Evolutionary conservation across 2,113 vertebrate species (phyloP).

Genomic region (Megalops atlanticus): DNA sequence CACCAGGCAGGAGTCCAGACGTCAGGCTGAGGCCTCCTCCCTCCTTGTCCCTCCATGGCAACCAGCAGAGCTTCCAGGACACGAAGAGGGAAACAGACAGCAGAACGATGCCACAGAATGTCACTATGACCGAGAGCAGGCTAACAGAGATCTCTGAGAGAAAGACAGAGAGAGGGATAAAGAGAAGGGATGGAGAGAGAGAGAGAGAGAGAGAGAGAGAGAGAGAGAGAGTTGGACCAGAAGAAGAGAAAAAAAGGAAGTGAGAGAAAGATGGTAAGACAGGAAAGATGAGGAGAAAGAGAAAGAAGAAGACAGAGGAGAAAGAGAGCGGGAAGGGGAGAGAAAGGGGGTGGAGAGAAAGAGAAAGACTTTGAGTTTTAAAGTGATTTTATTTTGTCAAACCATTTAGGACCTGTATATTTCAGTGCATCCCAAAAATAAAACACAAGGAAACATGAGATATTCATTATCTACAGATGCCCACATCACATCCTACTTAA

Average conservation of each 20-base stretch:
- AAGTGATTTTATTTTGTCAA: too few relatives aligned
- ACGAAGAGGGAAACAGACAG: conserved; percentile 92
- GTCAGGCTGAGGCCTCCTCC: conserved; percentile 73
- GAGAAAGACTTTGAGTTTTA: too few relatives aligned
- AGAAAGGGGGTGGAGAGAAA: not conserved
- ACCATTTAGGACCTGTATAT: too few relatives aligned
- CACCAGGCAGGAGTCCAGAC: conserved; percentile 74
- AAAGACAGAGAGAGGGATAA: conserved; percentile 7
- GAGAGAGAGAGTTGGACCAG: not conserved
- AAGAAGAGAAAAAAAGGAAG: conserved; percentile 2
- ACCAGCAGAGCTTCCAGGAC: conserved; percentile 94
- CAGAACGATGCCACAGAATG: conserved; percentile 89
- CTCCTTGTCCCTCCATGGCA: conserved; percentile 89
- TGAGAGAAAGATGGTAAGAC: not conserved
- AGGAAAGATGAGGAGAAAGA: not conserved
- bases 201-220: not conserved
- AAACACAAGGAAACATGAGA: too few relatives aligned
- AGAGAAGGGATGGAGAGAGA: not conserved
- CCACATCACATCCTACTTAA: too few relatives aligned
- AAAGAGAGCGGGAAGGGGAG: not conserved
- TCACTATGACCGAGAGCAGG: conserved; percentile 90
- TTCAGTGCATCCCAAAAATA: too few relatives aligned
- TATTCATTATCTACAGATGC: too few relatives aligned
- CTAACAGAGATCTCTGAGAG: conserved; percentile 87
- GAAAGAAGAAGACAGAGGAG: not conserved